A percentile compares a stretch with the other conserved stretches of the same genome.
phyloP scores from a whole-genome alignment of 2,888 invertebrate species.

The Aporophyla lueneburgensis region DNA sequence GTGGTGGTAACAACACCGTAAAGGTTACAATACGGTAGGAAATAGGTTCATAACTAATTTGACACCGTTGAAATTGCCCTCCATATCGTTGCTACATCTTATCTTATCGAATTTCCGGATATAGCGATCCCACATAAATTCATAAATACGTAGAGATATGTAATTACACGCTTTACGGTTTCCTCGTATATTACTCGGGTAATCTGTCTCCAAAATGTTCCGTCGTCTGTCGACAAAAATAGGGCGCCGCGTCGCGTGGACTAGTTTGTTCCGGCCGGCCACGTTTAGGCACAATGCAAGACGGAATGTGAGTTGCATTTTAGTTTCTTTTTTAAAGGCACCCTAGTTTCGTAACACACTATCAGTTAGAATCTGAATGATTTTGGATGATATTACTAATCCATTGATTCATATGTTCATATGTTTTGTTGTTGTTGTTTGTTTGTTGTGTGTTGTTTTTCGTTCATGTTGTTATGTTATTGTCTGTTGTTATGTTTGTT shows the following conservation, averaged over 20 bases:
- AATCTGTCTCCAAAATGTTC: slow-evolving; percentile 54
- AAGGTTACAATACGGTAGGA: neutral
- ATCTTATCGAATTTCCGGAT: slow-evolving; percentile 49
- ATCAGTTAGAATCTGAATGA: too few relatives aligned
- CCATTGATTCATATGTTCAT: too few relatives aligned
- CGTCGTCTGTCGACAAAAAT: slow-evolving; percentile 38
- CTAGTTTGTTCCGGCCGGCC: slow-evolving; percentile 30
- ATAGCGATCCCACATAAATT: slow-evolving; percentile 50
- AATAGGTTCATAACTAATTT: neutral
- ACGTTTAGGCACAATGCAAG: slow-evolving; percentile 43
- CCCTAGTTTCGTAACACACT: too few relatives aligned
- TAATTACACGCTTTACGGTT: slow-evolving; percentile 46
- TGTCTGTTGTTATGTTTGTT: too few relatives aligned
- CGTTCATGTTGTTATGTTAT: too few relatives aligned
- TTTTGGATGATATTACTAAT: too few relatives aligned
- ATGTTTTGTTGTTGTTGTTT: too few relatives aligned
- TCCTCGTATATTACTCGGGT: slow-evolving; percentile 39
- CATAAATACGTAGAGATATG: slow-evolving; percentile 32
- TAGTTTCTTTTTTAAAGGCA: neutral
- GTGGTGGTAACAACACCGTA: neutral
- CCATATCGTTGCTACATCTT: slow-evolving; percentile 11
- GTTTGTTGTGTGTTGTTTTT: too few relatives aligned
- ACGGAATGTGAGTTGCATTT: slow-evolving; percentile 18
- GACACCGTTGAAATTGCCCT: neutral
- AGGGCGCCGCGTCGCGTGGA: slow-evolving; percentile 30